phyloP scores from a whole-genome alignment of 2,888 invertebrate species.

The Dryobotodes eremita region DNA sequence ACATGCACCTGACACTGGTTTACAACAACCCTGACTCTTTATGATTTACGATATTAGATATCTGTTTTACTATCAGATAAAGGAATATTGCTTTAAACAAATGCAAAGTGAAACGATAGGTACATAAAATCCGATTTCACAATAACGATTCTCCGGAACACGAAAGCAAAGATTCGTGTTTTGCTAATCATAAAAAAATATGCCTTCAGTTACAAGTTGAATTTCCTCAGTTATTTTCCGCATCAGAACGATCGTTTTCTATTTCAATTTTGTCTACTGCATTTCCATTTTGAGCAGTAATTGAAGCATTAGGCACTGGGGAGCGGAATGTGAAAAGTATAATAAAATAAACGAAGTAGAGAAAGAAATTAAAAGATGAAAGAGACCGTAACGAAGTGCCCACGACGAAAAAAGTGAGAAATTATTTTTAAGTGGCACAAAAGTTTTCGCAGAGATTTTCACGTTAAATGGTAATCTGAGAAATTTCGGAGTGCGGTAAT shows the following conservation, averaged over 20 bases:
- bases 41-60: not conserved
- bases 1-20: not conserved
- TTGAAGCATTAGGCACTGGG: slow-evolving; percentile 77
- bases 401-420: slow-evolving; percentile 81
- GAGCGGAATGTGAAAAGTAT: slow-evolving; percentile 74
- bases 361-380: slow-evolving; percentile 84
- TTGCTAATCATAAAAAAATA: slow-evolving; percentile 55
- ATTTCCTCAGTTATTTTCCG: slow-evolving; percentile 67
- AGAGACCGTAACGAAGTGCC: slow-evolving; percentile 82
- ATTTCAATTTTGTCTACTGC: slow-evolving; percentile 72
- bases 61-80: slow-evolving; percentile 16
- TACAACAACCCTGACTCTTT: not conserved
- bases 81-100: slow-evolving; percentile 22
- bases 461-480: slow-evolving; percentile 83
- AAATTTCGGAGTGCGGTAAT: slow-evolving; percentile 80
- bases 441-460: slow-evolving; percentile 82
- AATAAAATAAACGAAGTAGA: slow-evolving; percentile 78
- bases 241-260: slow-evolving; percentile 67
- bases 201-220: slow-evolving; percentile 61
- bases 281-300: slow-evolving; percentile 73
- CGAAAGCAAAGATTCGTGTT: slow-evolving; percentile 57
- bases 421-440: slow-evolving; percentile 83
- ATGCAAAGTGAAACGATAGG: slow-evolving; percentile 38
- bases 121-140: slow-evolving; percentile 43
- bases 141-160: slow-evolving; percentile 45